A percentile compares a stretch with the other conserved stretches of the same genome.
phyloP scores from a whole-genome alignment of 1,140 invertebrate species.

The Sycophila sp. region DNA sequence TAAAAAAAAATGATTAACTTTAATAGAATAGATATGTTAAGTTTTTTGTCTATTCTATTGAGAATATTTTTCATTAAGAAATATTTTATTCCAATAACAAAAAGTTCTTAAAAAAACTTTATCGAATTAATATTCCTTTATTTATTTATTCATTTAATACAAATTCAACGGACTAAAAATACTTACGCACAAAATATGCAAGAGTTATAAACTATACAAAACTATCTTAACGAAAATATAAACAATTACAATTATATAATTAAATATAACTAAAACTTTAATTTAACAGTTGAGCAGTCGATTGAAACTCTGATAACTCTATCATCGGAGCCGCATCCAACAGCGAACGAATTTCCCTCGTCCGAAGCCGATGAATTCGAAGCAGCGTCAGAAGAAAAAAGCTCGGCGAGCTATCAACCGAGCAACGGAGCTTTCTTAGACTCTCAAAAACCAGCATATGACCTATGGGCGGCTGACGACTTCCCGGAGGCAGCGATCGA shows the following conservation, averaged over 20 bases:
- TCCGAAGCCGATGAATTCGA: too few species aligned
- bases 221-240: too few species aligned
- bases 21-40: too few species aligned
- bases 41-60: neutral
- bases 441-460: neutral
- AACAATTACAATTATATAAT: too few species aligned
- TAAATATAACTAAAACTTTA: too few species aligned
- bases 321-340: conserved; percentile 40
- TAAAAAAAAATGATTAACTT: neutral
- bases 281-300: conserved; percentile 44
- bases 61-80: neutral
- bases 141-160: too few species aligned
- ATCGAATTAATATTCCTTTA: neutral
- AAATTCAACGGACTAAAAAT: too few species aligned
- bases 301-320: conserved; percentile 47
- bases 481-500: neutral
- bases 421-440: neutral
- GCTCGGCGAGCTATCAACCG: neutral
- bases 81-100: too few species aligned
- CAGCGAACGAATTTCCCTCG: neutral
- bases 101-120: neutral
- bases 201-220: too few species aligned
- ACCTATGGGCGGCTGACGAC: neutral
- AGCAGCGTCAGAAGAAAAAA: too few species aligned
- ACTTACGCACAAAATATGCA: too few species aligned